Evolutionary conservation across 2,888 invertebrate genomes (phyloP), one percentile per base, ranked within the genome.

Genomic region (Prionchulus punctatus): DNA sequence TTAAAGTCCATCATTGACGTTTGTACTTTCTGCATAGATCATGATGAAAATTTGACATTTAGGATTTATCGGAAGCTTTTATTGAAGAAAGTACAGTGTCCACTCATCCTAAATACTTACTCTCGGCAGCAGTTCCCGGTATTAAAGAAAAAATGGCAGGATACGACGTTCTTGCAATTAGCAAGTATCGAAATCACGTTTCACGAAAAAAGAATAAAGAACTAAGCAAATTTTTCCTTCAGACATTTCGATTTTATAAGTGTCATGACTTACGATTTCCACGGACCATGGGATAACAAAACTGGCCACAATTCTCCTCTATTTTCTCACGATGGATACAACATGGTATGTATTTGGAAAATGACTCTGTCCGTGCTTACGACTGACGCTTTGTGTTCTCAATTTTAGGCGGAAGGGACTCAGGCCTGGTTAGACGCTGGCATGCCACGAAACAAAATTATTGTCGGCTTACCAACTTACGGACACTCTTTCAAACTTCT

Each of bases 281-380:
- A 71, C 55, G 71, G 71, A 3, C 63, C 65, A 43, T 71, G 71
- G 71, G 70, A 69, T 1, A 58, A 57, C 1, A 49, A 55, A 30
- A 66, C 70, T 1, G 71, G 70, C 26, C 68, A 68, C 54, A 69
- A 71, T 59, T 64, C 70, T 52, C 71, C 71, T 1, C 62, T 72
- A 3, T 67, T 62, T 45, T 30, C 54, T 2, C 12, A 50, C 48
- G 45, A 45, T 43, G 26, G 25, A n/a, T 7, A 4, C 26, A 54
- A 53, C n/a, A n/a, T 54, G 54, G 54, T 54, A 47, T 23, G 48
- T 21, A 15, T 47, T 15, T 47, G 7, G n/a, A 47, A 21, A n/a
- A n/a, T n/a, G n/a, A n/a, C n/a, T n/a, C n/a, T n/a, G n/a, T n/a
- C n/a, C n/a, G n/a, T n/a, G n/a, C n/a, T n/a, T n/a, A n/a, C n/a